These are phyloP conservation scores for Onthophagus taurus DNA, from an alignment of 1,140 invertebrate species.

Conservation along the genomic window DNA sequence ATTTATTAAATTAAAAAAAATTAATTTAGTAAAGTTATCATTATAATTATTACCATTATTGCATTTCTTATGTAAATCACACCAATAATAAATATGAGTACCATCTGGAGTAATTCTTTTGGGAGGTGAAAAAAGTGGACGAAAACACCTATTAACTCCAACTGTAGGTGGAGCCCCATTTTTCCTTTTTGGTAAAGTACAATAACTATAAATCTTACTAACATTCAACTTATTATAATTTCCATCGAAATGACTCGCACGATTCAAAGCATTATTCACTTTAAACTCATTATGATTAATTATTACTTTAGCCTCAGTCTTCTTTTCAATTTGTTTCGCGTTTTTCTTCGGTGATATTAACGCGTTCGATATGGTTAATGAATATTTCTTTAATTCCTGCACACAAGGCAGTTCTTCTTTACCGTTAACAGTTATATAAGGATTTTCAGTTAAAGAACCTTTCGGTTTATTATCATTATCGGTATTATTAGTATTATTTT, in stretches of 20 bases:
- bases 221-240: constrained; percentile 35
- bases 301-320: constrained; percentile 8
- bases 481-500: constrained; percentile 13
- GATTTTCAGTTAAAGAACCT: constrained; percentile 29
- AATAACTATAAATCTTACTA: constrained; percentile 36
- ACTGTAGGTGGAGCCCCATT: constrained; percentile 15
- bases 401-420: constrained; percentile 55
- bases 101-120: constrained; percentile 66
- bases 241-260: no score
- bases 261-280: constrained; percentile 22
- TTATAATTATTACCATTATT: constrained; percentile 11
- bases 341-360: constrained; percentile 15
- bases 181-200: constrained; percentile 36
- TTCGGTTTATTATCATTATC: constrained; percentile 15
- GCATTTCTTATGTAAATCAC: constrained; percentile 52
- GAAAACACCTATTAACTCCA: constrained; percentile 15
- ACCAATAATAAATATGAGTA: constrained; percentile 76
- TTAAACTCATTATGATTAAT: constrained; percentile 25
- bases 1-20: constrained; percentile 3
- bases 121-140: constrained; percentile 47
- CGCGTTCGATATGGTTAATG: constrained; percentile 18
- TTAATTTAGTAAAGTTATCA: background rate
- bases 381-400: constrained; percentile 31
- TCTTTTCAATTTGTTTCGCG: constrained; percentile 16
- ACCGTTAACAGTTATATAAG: constrained; percentile 50